Conservation (phyloP, 1,140 invertebrate genomes). For the Drosophila elegans region DNA sequence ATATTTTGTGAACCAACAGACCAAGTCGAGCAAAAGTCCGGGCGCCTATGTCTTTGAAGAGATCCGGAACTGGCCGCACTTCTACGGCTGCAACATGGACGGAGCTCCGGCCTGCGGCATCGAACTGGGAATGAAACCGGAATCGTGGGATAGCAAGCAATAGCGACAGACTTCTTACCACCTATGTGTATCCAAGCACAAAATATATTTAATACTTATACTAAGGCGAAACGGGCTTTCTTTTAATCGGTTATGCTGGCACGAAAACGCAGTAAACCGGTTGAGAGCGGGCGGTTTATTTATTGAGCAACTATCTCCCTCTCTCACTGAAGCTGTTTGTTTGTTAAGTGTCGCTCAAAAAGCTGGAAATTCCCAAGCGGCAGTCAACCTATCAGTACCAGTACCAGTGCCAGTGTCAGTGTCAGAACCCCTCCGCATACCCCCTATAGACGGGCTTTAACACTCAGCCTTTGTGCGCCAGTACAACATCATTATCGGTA, state of each 20-base stretch:
- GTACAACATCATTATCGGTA: conserved; percentile 67
- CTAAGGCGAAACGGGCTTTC: conserved; percentile 31
- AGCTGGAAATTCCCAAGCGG: conserved; percentile 77
- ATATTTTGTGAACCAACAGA: conserved; percentile 29
- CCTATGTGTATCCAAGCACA: conserved; percentile 30
- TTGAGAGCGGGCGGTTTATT: conserved; percentile 43
- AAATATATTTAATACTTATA: conserved; percentile 42
- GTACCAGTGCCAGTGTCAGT: neutral
- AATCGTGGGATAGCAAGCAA: conserved; percentile 59
- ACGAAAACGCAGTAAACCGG: conserved; percentile 48
- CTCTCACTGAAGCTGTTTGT: conserved; percentile 32
- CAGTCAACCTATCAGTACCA: conserved; percentile 57
- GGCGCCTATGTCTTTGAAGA: conserved; percentile 85
- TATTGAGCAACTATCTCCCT: conserved; percentile 22
- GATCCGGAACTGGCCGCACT: conserved; percentile 84
- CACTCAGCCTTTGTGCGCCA: conserved; percentile 29
- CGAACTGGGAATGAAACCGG: conserved; percentile 68
- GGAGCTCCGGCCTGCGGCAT: conserved; percentile 56
- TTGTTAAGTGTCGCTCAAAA: conserved; percentile 48
- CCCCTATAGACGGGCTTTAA: conserved; percentile 26
- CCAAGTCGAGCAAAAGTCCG: conserved; percentile 85
- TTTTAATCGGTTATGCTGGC: conserved; percentile 48
- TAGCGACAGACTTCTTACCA: conserved; percentile 35
- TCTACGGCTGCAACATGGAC: conserved; percentile 62
- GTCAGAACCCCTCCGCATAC: neutral